Evolutionary conservation across 2,113 vertebrate genomes (phyloP).

Genomic region (Sminthopsis crassicaudata): DNA sequence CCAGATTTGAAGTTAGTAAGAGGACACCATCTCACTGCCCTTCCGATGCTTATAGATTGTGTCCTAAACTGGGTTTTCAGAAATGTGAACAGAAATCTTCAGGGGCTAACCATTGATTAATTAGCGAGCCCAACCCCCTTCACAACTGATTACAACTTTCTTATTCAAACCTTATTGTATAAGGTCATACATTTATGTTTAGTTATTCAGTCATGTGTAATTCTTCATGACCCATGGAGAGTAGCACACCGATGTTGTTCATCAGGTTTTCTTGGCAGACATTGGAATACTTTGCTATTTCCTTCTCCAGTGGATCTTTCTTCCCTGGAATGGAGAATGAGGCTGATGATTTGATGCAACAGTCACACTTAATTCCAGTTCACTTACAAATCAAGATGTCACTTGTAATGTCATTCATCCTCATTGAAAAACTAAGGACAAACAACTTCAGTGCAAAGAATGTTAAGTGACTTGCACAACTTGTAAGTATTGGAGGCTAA

Average conservation of each 20-base stretch:
- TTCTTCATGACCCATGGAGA: background rate
- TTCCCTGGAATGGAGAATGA: too few species aligned
- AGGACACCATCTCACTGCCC: background rate
- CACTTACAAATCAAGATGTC: background rate
- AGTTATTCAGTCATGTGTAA: background rate
- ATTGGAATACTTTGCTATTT: background rate
- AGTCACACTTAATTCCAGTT: background rate
- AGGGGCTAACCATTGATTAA: background rate
- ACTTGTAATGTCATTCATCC: background rate
- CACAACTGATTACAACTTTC: background rate
- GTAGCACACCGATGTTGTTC: too few species aligned
- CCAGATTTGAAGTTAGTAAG: background rate
- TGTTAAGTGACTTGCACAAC: background rate
- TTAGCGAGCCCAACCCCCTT: background rate
- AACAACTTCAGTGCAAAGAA: background rate
- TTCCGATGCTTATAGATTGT: background rate
- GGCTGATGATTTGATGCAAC: too few species aligned
- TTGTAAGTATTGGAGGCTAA: background rate
- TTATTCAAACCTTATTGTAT: background rate
- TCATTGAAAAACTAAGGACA: too few species aligned
- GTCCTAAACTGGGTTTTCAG: background rate
- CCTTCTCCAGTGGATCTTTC: background rate
- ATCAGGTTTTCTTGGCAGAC: background rate
- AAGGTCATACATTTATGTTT: background rate
- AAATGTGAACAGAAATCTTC: background rate